A percentile compares a stretch with the other conserved stretches of the same genome.
phyloP scores from a whole-genome alignment of 2,888 invertebrate species.

The Drosophila hamatofila region DNA sequence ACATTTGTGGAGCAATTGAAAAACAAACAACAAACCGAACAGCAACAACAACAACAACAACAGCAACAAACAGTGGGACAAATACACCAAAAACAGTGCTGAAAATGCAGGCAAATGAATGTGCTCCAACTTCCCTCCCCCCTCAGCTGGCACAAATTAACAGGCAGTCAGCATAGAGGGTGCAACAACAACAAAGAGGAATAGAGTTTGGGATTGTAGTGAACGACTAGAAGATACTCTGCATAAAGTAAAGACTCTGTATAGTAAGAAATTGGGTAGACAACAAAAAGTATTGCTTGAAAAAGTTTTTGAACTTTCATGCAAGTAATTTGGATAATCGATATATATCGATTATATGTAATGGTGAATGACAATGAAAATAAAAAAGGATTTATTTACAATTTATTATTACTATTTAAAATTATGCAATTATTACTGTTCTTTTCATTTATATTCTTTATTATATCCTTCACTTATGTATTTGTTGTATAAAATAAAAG shows the following conservation, averaged over 20 bases:
- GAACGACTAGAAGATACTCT: not conserved
- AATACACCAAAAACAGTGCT: constrained; percentile 43
- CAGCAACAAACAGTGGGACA: constrained; percentile 17
- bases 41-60: constrained; percentile 38
- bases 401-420: no score
- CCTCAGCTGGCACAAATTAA: constrained; percentile 44
- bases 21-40: constrained; percentile 63
- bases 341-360: no score
- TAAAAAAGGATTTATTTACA: no score
- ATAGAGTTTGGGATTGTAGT: rapidly evolving
- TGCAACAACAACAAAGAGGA: constrained; percentile 18
- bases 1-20: constrained; percentile 79
- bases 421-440: no score
- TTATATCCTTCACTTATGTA: no score
- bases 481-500: no score
- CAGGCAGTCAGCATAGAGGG: constrained; percentile 41
- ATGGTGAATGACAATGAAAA: no score
- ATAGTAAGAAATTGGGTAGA: rapidly evolving
- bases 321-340: not conserved
- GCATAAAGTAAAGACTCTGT: no score
- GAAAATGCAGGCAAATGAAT: constrained; percentile 55
- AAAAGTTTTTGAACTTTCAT: no score
- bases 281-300: no score
- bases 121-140: constrained; percentile 4
- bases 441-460: no score